Evolutionary conservation across 2,888 invertebrate species (phyloP).

Genomic region (Drosophila pegasa): DNA sequence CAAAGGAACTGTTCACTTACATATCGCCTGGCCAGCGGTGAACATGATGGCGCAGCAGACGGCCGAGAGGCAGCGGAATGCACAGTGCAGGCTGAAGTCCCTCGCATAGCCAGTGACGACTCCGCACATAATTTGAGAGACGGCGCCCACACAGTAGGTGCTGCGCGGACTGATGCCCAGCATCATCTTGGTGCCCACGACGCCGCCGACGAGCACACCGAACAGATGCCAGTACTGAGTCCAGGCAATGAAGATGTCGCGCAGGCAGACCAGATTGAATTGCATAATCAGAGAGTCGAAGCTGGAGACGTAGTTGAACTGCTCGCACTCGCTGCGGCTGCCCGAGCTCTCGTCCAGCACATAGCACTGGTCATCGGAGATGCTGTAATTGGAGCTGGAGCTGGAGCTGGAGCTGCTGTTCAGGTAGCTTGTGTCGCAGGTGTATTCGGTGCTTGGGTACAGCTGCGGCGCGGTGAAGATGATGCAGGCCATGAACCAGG

Average conservation of each 20-base stretch:
- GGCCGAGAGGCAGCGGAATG: conserved; percentile 84
- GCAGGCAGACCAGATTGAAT: conserved; percentile 85
- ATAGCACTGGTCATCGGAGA: conserved; percentile 77
- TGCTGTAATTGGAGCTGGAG: conserved; percentile 50
- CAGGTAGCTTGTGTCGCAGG: conserved; percentile 67
- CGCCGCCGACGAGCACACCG: conserved; percentile 85
- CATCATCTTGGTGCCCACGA: conserved; percentile 84
- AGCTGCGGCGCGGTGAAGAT: conserved; percentile 85
- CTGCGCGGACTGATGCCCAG: conserved; percentile 83
- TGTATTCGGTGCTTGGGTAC: conserved; percentile 75
- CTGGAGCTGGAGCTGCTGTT: conserved; percentile 15
- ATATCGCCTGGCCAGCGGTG: conserved; percentile 84
- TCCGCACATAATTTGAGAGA: conserved; percentile 84
- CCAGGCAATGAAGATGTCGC: conserved; percentile 85
- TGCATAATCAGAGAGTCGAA: conserved; percentile 84
- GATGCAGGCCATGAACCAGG: conserved; percentile 86
- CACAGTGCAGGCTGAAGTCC: conserved; percentile 84
- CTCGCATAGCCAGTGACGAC: conserved; percentile 84
- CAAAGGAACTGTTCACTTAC: conserved; percentile 65
- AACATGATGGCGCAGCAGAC: conserved; percentile 85
- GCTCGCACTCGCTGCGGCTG: conserved; percentile 62
- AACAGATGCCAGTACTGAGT: conserved; percentile 86
- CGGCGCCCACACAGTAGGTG: conserved; percentile 84
- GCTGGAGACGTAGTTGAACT: conserved; percentile 75
- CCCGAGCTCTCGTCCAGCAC: conserved; percentile 49